Percentiles rank a stretch among this genome's conserved stretches.
phyloP scores from a whole-genome alignment of 2,797 vertebrate species.

The Huso huso region DNA sequence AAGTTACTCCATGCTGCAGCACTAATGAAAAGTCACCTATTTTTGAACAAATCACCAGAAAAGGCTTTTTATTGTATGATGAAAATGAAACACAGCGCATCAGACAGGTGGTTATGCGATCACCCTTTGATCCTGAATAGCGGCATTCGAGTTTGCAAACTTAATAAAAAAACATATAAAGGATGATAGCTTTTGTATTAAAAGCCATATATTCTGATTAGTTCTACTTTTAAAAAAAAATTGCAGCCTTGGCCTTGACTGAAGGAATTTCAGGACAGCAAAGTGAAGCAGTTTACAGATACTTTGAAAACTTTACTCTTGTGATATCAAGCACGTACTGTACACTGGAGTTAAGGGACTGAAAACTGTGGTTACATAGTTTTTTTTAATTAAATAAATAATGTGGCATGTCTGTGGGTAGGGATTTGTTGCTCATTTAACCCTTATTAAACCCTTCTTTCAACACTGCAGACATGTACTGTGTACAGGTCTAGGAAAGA shows the following conservation, averaged over 20 bases:
- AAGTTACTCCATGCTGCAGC: constrained; percentile 53
- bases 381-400: too few species aligned
- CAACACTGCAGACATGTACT: too few species aligned
- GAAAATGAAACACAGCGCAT: constrained; percentile 34
- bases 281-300: too few species aligned
- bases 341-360: too few species aligned
- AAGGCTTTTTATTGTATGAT: constrained; percentile 74
- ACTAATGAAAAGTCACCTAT: constrained; percentile 47
- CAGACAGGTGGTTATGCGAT: constrained; percentile 39
- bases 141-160: constrained; percentile 65
- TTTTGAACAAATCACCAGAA: constrained; percentile 68
- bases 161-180: constrained; percentile 69
- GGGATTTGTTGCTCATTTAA: too few species aligned
- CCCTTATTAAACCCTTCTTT: too few species aligned
- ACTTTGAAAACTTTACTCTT: too few species aligned
- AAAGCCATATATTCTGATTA: constrained; percentile 84
- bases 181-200: constrained; percentile 65
- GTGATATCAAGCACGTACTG: too few species aligned
- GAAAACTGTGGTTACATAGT: too few species aligned
- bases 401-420: too few species aligned
- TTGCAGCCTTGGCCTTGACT: constrained; percentile 25
- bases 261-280: too few species aligned
- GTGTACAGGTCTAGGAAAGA: too few species aligned
- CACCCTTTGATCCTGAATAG: constrained; percentile 63
- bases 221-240: constrained; percentile 48